Conservation (phyloP, 2,113 vertebrate species). For the Canis aureus region DNA sequence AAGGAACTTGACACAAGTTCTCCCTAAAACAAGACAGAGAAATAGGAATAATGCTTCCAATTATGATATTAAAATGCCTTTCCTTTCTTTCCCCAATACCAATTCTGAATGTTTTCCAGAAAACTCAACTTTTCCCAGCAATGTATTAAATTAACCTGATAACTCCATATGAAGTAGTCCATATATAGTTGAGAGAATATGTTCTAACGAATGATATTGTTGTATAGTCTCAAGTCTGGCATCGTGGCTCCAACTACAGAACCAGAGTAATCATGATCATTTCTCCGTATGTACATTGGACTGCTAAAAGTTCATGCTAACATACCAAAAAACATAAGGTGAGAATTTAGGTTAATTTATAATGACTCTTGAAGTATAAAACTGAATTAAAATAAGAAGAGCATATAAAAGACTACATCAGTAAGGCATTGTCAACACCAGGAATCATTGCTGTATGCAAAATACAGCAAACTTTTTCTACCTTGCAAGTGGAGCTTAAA, state of each 20-base stretch:
- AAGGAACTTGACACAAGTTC: neutral
- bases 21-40: neutral
- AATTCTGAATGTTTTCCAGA: neutral
- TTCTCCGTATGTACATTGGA: slow-evolving; percentile 43
- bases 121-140: neutral
- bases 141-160: neutral
- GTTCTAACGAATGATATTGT: neutral
- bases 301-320: slow-evolving; percentile 40
- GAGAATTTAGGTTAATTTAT: slow-evolving; percentile 61
- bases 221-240: neutral
- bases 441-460: slow-evolving; percentile 53
- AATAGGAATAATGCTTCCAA: neutral
- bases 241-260: neutral
- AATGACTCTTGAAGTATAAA: slow-evolving; percentile 42
- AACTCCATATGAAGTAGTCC: neutral
- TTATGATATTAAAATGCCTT: neutral
- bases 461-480: slow-evolving; percentile 33
- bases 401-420: slow-evolving; percentile 66
- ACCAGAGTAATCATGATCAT: slow-evolving; percentile 16
- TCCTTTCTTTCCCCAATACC: neutral
- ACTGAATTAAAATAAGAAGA: slow-evolving; percentile 70
- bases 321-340: slow-evolving; percentile 60
- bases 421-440: slow-evolving; percentile 58
- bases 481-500: slow-evolving; percentile 43
- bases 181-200: neutral